phyloP scores from a whole-genome alignment of 2,888 invertebrate genomes.

The Cryptus armator region DNA sequence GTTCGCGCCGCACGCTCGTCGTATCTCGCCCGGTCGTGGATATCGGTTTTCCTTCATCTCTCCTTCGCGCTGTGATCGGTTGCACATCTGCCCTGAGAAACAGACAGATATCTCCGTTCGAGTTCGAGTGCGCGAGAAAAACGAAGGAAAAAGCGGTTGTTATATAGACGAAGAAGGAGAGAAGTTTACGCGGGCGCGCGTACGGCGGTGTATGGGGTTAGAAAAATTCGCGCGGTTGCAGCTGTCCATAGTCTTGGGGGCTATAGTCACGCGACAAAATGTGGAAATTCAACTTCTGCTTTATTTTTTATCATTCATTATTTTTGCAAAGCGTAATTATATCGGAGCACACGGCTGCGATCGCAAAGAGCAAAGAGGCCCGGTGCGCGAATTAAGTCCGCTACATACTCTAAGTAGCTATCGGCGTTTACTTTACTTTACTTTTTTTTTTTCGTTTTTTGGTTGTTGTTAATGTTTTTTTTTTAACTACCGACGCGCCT shows the following conservation, averaged over 20 bases:
- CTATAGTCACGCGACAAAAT: slow-evolving; percentile 63
- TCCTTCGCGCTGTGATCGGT: slow-evolving; percentile 23
- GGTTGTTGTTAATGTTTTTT: background rate
- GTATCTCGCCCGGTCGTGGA: background rate
- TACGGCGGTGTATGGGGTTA: slow-evolving; percentile 19
- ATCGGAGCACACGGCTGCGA: slow-evolving; percentile 30
- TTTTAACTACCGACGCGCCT: background rate
- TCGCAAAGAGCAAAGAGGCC: slow-evolving; percentile 11
- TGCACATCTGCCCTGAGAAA: slow-evolving; percentile 58
- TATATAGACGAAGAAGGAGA: background rate
- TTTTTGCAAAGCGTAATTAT: slow-evolving; percentile 29
- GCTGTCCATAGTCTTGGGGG: slow-evolving; percentile 30
- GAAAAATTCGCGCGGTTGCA: slow-evolving; percentile 56
- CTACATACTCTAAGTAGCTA: background rate
- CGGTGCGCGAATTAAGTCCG: slow-evolving; percentile 29
- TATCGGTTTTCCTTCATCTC: slow-evolving; percentile 34
- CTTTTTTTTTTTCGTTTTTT: background rate
- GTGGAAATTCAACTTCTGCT: slow-evolving; percentile 24
- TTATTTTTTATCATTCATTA: slow-evolving; percentile 33
- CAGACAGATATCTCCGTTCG: background rate
- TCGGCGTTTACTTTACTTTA: slow-evolving; percentile 5
- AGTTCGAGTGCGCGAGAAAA: slow-evolving; percentile 29
- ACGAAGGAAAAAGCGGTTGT: background rate
- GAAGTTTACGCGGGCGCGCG: background rate
- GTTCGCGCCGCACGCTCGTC: slow-evolving; percentile 15